Conservation (phyloP, 2,113 vertebrate species). For the Theropithecus gelada region DNA sequence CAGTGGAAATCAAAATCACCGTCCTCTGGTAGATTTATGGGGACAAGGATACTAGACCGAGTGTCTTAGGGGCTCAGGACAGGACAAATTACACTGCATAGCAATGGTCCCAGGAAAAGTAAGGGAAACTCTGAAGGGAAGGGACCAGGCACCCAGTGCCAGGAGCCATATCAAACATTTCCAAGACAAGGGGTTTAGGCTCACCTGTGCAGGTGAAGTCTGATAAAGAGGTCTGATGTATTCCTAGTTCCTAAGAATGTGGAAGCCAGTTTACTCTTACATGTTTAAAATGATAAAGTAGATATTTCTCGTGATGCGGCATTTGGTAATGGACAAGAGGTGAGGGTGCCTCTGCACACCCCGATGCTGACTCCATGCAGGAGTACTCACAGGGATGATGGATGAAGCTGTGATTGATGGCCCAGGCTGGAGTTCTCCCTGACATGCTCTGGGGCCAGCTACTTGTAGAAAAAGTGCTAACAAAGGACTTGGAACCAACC, state of each 20-base stretch:
- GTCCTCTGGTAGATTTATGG: accelerated
- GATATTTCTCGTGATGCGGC: neutral
- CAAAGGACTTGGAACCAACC: too few relatives aligned
- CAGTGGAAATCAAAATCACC: neutral
- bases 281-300: neutral
- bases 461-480: accelerated
- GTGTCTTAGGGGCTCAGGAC: too few relatives aligned
- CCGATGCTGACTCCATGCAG: neutral
- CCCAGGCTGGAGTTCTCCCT: neutral
- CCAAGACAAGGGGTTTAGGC: neutral
- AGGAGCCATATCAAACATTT: neutral
- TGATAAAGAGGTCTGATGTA: neutral
- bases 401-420: neutral
- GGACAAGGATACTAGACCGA: too few relatives aligned
- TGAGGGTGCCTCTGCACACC: neutral
- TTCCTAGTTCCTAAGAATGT: neutral
- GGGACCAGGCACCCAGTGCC: neutral
- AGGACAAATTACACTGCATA: neutral
- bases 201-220: neutral
- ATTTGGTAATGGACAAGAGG: neutral
- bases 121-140: neutral
- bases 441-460: neutral
- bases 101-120: neutral
- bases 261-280: neutral
- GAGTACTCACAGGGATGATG: neutral